Base-by-base conservation (phyloP, 2,888 invertebrate genomes). In the Theretra japonica region DNA sequence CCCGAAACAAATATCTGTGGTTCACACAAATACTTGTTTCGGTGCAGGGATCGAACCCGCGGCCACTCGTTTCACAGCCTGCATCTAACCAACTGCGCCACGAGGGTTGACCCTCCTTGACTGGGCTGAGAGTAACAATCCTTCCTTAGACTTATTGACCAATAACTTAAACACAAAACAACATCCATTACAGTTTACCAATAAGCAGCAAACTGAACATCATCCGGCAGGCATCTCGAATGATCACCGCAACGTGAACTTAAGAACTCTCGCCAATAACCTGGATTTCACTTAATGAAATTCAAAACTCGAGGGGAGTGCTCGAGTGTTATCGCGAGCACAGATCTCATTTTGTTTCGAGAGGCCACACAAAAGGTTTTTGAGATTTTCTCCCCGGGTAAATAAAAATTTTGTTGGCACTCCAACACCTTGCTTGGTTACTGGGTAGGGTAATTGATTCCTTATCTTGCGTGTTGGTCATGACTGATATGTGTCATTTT, bases 271-370 rank as follows among this genome's bases (percentile, higher is more conserved):
- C 11, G 21, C 62, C 62, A 19, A 60, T 33, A 59, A 41, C 23
- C 17, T 23, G 65, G 65, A 41, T 65, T 48, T 65, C 65, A 65
- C 48, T 23, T 65, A 65, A 65, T 65, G 65, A 65, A 65, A 65
- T 65, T 65, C 48, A 48, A 65, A 65, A 23, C 65, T 48, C 48
- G 23, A 65, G 65, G 41, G 65, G 33, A 30, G 65, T 48, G 23
- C 23, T 33, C 48, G 17, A 21, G 65, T 33, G 30, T 33, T 65
- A 71, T 71, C 70, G 5, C 65, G 48, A 59, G 7, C 25, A 21
- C 30, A 60, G 60, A 71, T 71, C 62, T 71, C 68, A 56, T 65
- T 65, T 71, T 71, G 62, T 65, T 71, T 71, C 56, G 56, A 71
- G 62, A 23, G 30, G 19, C 65, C 60, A 71, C 70, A 70, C 70